A percentile compares a stretch with the other conserved stretches of the same genome.
Evolutionary conservation across 2,797 vertebrate species (phyloP).

Genomic region (Acropternis orthonyx): DNA sequence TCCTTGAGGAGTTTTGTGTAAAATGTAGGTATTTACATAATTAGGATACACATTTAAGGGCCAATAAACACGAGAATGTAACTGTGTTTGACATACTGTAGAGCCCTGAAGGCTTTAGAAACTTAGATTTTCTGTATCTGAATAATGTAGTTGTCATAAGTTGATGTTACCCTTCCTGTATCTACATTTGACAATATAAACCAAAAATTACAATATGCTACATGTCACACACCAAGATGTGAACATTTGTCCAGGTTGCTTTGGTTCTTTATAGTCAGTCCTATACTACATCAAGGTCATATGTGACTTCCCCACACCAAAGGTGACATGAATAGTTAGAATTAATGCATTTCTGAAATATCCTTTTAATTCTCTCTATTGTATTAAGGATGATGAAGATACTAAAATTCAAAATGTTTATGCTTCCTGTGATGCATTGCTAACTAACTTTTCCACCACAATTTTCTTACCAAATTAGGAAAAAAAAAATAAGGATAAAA

Average conservation of each 20-base stretch:
- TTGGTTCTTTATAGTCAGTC: not conserved
- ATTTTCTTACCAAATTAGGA: not conserved
- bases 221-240: not conserved
- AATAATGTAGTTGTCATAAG: constrained; percentile 54
- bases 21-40: constrained; percentile 60
- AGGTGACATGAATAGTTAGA: not conserved
- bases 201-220: constrained; percentile 14
- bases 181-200: not conserved
- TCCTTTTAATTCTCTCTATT: not conserved
- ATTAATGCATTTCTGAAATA: not conserved
- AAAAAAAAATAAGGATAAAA: not conserved
- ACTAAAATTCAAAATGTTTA: not conserved
- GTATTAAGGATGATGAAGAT: not conserved
- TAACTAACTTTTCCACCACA: rapidly evolving
- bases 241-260: not conserved
- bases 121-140: constrained; percentile 50
- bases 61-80: constrained; percentile 21
- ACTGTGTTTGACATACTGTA: constrained; percentile 44
- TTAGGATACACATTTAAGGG: constrained; percentile 44
- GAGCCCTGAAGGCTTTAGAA: constrained; percentile 54
- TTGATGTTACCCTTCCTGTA: constrained; percentile 22
- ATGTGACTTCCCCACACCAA: not conserved
- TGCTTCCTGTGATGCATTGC: not conserved
- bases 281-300: not conserved
- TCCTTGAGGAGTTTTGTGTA: constrained; percentile 39